Conservation (phyloP, 2,113 vertebrate species). For the Entosphenus tridentatus region DNA sequence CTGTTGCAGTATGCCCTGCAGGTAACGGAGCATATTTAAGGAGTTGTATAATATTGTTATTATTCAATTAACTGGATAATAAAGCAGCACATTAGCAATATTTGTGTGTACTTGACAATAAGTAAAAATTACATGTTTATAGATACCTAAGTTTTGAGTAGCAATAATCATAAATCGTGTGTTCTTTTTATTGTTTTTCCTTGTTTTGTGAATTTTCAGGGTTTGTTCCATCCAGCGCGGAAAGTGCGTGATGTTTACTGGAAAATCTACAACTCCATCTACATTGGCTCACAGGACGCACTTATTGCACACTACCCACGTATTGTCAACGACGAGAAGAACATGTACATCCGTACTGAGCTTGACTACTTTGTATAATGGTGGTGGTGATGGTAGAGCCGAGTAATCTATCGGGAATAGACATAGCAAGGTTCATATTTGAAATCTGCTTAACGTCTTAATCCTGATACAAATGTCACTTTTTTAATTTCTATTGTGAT, state of each 20-base stretch:
- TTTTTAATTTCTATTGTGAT: too few relatives aligned
- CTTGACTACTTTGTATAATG: slow-evolving; percentile 79
- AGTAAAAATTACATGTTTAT: not conserved
- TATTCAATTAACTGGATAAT: fast-evolving
- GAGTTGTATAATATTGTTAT: not conserved
- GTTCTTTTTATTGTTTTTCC: not conserved
- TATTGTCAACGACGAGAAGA: slow-evolving; percentile 96
- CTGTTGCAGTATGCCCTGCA: slow-evolving; percentile 97
- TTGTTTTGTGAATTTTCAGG: slow-evolving; percentile 25
- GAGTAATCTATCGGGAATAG: too few relatives aligned
- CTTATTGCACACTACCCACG: slow-evolving; percentile 89
- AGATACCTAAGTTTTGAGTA: not conserved
- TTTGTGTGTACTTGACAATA: not conserved
- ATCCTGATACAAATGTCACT: too few relatives aligned
- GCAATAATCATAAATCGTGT: too few relatives aligned
- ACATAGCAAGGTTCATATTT: slow-evolving; percentile 10
- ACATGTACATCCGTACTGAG: slow-evolving; percentile 79
- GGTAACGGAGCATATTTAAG: slow-evolving; percentile 21
- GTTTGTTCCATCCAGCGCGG: slow-evolving; percentile 83
- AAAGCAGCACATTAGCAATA: not conserved
- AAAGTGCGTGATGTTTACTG: slow-evolving; percentile 97
- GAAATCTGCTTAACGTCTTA: slow-evolving; percentile 1
- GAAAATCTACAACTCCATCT: slow-evolving; percentile 99
- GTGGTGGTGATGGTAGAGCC: slow-evolving; percentile 11
- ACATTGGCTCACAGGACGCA: slow-evolving; percentile 92